Evolutionary conservation across 2,888 invertebrate genomes (phyloP), one percentile per base, ranked within the genome.

Genomic region (Pristionchus exspectatus): DNA sequence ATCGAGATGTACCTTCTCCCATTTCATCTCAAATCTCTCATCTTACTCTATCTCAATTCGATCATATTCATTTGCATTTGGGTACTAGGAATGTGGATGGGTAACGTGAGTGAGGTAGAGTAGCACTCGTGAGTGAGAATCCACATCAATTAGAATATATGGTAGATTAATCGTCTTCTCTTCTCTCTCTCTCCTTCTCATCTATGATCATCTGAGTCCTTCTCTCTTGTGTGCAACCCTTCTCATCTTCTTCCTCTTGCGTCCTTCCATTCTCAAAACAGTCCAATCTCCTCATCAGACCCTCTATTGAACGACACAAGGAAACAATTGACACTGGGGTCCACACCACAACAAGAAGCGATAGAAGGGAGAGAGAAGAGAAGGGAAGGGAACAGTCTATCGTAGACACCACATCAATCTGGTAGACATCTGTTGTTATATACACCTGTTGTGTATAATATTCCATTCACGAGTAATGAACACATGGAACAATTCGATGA

Each of bases 281-380:
- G 50, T 81, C 81, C 44, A n/a, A 27, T 81, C 81, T 81, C 50
- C 77, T 50, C 44, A n/a, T 81, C 50, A 81, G n/a, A 14, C 18
- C 18, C 72, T 81, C 81, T 18, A 30, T 18, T 30, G 27, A 30
- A 72, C 18, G 38, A 74, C 54, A 50, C 44, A 21, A 16, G 81
- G 50, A 81, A 81, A 81, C 81, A 50, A 81, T 81, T 81, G 50
- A 63, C 63, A 63, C 63, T 63, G 63, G n/a, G 63, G 63, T 50
- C 44, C 44, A 50, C 44, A 50, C 44, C 63, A 63, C 63, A 74
- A 74, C 38, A 74, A 74, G 30, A 10, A 18, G 38, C 27, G 33
- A 74, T 33, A 74, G n/a, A n/a, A n/a, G 74, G 69, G 16, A 4
- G 69, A 14, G 69, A 33, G 38, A 38, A 38, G 74, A 21, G 38